Evolutionary conservation across 2,888 invertebrate species (phyloP).

Genomic region (Plebejus argus): DNA sequence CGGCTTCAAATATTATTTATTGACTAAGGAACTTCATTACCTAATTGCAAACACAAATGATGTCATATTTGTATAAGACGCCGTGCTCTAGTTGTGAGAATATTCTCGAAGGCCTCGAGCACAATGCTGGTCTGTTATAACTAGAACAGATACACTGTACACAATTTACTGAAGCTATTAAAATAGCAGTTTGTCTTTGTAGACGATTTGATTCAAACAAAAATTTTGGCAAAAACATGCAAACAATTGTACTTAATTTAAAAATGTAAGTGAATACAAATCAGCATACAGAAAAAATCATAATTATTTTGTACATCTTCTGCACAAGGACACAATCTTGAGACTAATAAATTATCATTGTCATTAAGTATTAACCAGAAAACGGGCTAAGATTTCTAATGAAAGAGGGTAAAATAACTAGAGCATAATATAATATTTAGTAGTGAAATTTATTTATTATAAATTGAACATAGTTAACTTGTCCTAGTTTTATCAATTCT

Average conservation of each 20-base stretch:
- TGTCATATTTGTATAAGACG: background rate
- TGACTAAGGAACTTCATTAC: background rate
- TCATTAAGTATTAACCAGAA: no score
- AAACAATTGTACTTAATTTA: no score
- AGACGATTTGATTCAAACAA: background rate
- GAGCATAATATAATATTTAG: no score
- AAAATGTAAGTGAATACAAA: no score
- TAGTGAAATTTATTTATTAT: no score
- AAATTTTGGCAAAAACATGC: background rate
- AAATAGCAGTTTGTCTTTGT: background rate
- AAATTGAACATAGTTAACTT: no score
- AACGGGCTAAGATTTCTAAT: no score
- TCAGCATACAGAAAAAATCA: no score
- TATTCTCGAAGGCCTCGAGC: background rate
- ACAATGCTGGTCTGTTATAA: background rate
- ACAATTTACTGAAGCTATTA: background rate
- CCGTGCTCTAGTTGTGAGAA: background rate
- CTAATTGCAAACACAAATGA: constrained; percentile 21
- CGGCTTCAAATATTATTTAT: background rate
- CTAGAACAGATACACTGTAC: background rate
- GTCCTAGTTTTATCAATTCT: background rate
- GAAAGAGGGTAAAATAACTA: no score
- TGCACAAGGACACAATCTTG: no score
- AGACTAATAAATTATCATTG: no score
- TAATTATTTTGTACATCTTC: no score